phyloP scores from a whole-genome alignment of 2,797 vertebrate genomes.

The Falco concolor region DNA sequence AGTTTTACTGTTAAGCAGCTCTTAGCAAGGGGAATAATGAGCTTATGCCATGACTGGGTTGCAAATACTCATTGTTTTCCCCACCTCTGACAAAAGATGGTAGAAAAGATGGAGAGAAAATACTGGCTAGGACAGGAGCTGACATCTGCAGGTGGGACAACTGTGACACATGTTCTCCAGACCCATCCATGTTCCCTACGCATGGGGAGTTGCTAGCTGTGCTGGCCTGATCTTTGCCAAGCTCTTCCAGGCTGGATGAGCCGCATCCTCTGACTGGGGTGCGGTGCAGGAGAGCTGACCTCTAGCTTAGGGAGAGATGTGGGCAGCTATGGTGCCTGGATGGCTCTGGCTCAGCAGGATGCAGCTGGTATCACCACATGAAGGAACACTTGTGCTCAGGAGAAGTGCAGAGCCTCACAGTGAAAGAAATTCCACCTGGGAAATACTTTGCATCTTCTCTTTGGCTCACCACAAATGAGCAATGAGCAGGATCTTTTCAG shows the following conservation, averaged over 20 bases:
- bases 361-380: neutral
- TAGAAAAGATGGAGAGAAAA: neutral
- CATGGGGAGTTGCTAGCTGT: accelerated
- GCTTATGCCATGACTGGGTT: neutral
- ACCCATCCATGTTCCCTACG: neutral
- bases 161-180: neutral
- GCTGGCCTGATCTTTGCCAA: neutral
- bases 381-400: neutral
- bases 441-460: neutral
- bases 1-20: neutral
- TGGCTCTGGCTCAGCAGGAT: neutral
- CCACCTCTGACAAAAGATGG: neutral
- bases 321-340: neutral
- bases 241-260: neutral
- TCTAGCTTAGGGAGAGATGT: neutral
- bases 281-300: neutral
- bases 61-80: neutral
- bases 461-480: neutral
- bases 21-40: neutral
- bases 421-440: neutral
- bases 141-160: neutral
- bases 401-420: neutral
- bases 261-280: neutral
- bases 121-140: neutral
- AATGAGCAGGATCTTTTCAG: neutral